Evolutionary conservation across 2,888 invertebrate genomes (phyloP).

Genomic region (Enchytraeus crypticus): DNA sequence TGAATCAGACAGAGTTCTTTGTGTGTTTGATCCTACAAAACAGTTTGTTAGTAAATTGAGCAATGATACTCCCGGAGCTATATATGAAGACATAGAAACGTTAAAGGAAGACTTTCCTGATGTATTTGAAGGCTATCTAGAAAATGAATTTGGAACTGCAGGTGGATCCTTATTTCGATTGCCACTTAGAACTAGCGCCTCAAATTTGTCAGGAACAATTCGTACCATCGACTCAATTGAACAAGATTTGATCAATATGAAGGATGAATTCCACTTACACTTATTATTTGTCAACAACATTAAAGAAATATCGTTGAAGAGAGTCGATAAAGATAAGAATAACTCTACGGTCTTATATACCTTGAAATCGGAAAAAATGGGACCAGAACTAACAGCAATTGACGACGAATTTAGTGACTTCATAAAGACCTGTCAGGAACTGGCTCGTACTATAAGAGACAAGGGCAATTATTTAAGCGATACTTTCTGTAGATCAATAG

Average conservation of each 20-base stretch:
- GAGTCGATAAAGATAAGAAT: constrained; percentile 15
- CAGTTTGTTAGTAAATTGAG: constrained; percentile 31
- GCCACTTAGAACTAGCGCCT: constrained; percentile 33
- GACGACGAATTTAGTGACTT: constrained; percentile 17
- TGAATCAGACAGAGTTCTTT: constrained; percentile 33
- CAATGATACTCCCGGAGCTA: constrained; percentile 26
- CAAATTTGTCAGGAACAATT: constrained; percentile 28
- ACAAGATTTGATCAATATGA: constrained; percentile 28
- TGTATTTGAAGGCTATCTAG: constrained; percentile 33
- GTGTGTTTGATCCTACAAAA: constrained; percentile 39
- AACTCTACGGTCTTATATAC: constrained; percentile 2
- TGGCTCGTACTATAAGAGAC: constrained; percentile 10
- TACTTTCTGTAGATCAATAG: constrained; percentile 14
- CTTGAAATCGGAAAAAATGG: constrained; percentile 16
- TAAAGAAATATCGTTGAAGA: constrained; percentile 28
- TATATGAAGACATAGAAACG: constrained; percentile 23
- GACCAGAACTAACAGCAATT: constrained; percentile 12
- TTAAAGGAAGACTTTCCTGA: constrained; percentile 25
- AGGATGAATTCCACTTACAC: constrained; percentile 29
- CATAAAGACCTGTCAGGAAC: constrained; percentile 5
- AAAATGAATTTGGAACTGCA: constrained; percentile 23
- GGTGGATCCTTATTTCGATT: constrained; percentile 37
- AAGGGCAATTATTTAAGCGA: constrained; percentile 9
- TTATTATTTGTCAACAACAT: constrained; percentile 40
- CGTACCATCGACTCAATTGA: constrained; percentile 22